These are phyloP conservation scores for Beaufortia kweichowensis DNA, from an alignment of 2,113 vertebrate genomes.

Conservation along the genomic window DNA sequence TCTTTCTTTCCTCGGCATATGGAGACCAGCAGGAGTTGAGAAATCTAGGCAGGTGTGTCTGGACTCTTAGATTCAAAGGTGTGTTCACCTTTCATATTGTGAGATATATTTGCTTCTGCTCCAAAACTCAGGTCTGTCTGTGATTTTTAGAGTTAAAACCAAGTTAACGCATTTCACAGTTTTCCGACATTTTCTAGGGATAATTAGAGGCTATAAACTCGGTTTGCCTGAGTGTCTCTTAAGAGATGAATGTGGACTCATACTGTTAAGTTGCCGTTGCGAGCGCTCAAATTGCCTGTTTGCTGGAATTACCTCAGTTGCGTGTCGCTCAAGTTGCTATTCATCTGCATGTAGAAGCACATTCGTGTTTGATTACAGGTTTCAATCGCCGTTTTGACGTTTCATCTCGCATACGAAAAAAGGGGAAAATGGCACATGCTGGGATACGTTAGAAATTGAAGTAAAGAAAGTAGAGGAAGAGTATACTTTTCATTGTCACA, in stretches of 20 bases:
- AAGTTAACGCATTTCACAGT: conserved; percentile 25
- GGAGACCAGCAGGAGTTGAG: neutral
- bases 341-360: conserved; percentile 51
- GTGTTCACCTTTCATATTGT: neutral
- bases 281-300: conserved; percentile 57
- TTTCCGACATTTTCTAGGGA: conserved; percentile 14
- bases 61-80: neutral
- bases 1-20: conserved; percentile 14
- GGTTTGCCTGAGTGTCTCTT: conserved; percentile 27
- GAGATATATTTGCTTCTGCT: neutral
- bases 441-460: neutral
- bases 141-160: conserved; percentile 3
- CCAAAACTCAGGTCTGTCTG: neutral
- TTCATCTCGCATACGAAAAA: conserved; percentile 34
- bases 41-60: neutral
- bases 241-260: conserved; percentile 44
- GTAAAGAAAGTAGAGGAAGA: conserved; percentile 17
- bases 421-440: neutral
- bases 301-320: conserved; percentile 55
- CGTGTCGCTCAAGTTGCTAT: conserved; percentile 42
- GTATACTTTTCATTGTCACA: conserved; percentile 36
- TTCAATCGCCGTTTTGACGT: conserved; percentile 50
- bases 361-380: conserved; percentile 60
- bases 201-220: conserved; percentile 43
- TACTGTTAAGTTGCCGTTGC: conserved; percentile 51